These are phyloP conservation scores for Strigamia crassipes DNA, from an alignment of 2,888 invertebrate species.

Conservation along the genomic window DNA sequence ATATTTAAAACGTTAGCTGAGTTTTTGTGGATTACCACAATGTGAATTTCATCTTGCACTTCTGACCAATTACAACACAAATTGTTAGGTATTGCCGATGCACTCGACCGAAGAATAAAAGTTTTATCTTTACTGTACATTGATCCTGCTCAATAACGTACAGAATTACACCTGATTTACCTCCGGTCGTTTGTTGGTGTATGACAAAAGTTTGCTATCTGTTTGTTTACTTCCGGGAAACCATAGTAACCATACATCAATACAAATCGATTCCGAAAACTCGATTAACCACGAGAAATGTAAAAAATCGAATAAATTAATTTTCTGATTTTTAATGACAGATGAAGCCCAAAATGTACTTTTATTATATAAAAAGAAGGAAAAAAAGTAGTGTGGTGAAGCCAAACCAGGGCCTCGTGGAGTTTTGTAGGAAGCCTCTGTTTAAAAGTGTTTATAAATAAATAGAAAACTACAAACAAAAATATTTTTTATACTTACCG, in stretches of 20 bases:
- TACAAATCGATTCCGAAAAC: background rate
- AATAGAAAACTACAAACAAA: too few relatives aligned
- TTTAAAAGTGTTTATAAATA: too few relatives aligned
- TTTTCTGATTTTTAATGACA: too few relatives aligned
- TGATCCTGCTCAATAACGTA: background rate
- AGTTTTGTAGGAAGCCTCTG: too few relatives aligned
- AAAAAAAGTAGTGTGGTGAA: too few relatives aligned
- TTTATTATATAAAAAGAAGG: too few relatives aligned
- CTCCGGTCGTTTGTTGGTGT: too few relatives aligned
- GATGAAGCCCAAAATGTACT: too few relatives aligned
- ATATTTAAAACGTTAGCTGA: background rate
- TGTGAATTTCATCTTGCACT: background rate
- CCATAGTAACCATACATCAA: background rate
- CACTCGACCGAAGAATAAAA: background rate
- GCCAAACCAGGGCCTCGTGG: too few relatives aligned
- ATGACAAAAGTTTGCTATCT: background rate
- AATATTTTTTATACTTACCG: too few relatives aligned
- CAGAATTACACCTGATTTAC: too few relatives aligned
- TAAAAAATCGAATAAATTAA: too few relatives aligned
- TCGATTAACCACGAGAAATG: background rate
- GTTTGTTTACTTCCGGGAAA: background rate
- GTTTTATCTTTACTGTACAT: constrained; percentile 10
- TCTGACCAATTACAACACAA: constrained; percentile 2
- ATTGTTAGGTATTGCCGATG: constrained; percentile 36
- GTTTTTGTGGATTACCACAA: constrained; percentile 17